Conservation (phyloP, 2,113 vertebrate genomes). For the Perognathus longimembris region DNA sequence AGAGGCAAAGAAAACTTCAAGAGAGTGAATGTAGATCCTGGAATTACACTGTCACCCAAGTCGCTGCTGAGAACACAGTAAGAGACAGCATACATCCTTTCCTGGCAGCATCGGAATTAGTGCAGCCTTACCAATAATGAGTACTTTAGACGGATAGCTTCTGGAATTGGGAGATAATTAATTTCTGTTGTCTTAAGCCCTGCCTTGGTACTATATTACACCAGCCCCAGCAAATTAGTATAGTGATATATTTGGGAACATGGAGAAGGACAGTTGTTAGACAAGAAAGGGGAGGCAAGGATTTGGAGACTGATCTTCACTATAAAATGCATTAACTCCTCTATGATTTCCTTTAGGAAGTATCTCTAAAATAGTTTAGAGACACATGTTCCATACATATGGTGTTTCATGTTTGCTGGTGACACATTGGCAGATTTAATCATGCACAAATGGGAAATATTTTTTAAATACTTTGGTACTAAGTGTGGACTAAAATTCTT, state of each 20-base stretch:
- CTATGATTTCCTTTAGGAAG: not conserved
- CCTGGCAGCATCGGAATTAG: not conserved
- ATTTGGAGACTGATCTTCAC: not conserved
- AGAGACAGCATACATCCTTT: rapidly evolving
- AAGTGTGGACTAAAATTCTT: too few relatives aligned
- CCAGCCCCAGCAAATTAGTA: not conserved
- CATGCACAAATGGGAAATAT: not conserved
- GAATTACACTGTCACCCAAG: rapidly evolving
- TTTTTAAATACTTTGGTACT: not conserved
- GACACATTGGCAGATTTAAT: not conserved
- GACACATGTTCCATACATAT: rapidly evolving
- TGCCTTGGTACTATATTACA: too few relatives aligned
- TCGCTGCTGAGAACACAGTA: rapidly evolving
- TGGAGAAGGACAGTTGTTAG: not conserved
- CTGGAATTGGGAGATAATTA: not conserved
- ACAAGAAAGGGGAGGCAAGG: not conserved
- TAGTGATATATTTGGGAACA: too few relatives aligned
- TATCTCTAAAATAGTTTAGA: not conserved
- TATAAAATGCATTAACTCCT: not conserved
- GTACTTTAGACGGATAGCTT: not conserved
- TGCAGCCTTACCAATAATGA: rapidly evolving
- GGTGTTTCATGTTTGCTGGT: not conserved
- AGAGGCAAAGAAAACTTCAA: rapidly evolving
- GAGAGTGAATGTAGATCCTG: rapidly evolving
- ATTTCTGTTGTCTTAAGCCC: not conserved